Conservation (phyloP, 2,888 invertebrate species). For the Opisthograptis luteolata region DNA sequence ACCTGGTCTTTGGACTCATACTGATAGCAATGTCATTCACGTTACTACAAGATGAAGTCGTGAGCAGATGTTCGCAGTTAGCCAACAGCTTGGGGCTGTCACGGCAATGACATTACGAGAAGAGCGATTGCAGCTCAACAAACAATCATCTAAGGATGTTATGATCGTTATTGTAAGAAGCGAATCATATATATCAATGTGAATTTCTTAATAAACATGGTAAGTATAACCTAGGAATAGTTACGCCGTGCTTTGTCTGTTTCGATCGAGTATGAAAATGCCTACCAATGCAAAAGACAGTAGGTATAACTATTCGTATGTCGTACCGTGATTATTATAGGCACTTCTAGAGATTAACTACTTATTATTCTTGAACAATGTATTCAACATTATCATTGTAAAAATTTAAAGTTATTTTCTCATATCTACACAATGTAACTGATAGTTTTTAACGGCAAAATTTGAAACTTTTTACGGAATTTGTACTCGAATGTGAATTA, state of each 20-base stretch:
- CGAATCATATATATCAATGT: conserved; percentile 46
- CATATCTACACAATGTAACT: conserved; percentile 57
- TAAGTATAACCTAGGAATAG: too few relatives aligned
- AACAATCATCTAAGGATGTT: conserved; percentile 78
- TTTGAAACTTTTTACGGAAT: conserved; percentile 75
- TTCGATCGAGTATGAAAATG: too few relatives aligned
- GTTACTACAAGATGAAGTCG: conserved; percentile 91
- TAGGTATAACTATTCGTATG: too few relatives aligned
- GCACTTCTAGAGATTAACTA: conserved; percentile 49
- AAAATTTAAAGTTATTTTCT: conserved; percentile 63
- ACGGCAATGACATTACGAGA: conserved; percentile 84
- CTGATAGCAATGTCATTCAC: conserved; percentile 94
- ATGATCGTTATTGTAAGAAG: conserved; percentile 75
- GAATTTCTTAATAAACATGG: too few relatives aligned
- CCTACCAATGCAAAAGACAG: too few relatives aligned
- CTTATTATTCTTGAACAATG: conserved; percentile 43
- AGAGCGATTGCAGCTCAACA: conserved; percentile 78
- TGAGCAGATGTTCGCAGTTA: conserved; percentile 88
- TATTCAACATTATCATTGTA: conserved; percentile 55
- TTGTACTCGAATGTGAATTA: conserved; percentile 70
- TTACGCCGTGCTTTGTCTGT: too few relatives aligned
- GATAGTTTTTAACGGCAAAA: conserved; percentile 50
- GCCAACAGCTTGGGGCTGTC: conserved; percentile 88
- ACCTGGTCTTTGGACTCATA: conserved; percentile 90
- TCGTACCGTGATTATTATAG: too few relatives aligned